Evolutionary conservation across 2,113 vertebrate genomes (phyloP).

Genomic region (Corvus moneduloides): DNA sequence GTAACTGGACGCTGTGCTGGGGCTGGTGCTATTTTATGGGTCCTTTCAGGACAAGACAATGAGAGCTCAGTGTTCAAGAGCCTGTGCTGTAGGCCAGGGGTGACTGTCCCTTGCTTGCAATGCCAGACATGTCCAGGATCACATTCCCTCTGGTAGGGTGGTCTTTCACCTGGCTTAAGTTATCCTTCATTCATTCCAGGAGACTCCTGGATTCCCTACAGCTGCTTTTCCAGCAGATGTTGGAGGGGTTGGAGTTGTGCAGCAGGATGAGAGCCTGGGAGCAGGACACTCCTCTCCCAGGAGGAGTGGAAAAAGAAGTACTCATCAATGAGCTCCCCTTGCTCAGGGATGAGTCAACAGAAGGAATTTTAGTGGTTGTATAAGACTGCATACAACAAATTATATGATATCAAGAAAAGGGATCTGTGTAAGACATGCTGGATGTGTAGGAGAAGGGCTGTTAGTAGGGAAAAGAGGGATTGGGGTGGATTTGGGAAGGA

Average conservation of each 20-base stretch:
- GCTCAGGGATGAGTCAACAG: neutral
- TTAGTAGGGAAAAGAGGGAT: neutral
- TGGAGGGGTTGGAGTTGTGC: accelerated
- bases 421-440: neutral
- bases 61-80: neutral
- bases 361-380: neutral
- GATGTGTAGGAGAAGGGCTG: neutral
- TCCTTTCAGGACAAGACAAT: neutral
- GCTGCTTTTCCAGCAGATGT: neutral
- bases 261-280: neutral
- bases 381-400: neutral
- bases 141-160: too few relatives aligned
- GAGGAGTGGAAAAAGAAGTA: neutral
- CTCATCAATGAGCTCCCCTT: neutral
- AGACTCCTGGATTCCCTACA: neutral
- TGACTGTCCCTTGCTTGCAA: neutral
- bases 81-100: neutral
- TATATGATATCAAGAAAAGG: neutral
- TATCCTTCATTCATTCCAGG: neutral
- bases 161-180: too few relatives aligned
- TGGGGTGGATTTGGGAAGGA: neutral
- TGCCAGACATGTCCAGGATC: neutral
- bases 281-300: too few relatives aligned
- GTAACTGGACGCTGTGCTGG: neutral
- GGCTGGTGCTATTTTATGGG: neutral